Conservation (phyloP, 2,888 invertebrate species). For the Phyllotreta striolata region DNA sequence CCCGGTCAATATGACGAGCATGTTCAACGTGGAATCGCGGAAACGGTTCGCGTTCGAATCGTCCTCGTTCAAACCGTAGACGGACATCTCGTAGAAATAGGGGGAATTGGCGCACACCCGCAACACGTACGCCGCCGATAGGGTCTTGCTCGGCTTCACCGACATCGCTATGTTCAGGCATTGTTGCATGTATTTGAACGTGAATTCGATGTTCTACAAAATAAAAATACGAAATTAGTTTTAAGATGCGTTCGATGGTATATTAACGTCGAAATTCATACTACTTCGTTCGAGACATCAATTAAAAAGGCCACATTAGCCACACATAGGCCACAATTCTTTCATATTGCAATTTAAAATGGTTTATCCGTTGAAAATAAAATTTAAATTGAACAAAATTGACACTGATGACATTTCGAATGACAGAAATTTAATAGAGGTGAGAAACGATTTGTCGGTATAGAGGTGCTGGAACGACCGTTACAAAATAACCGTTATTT, state of each 20-base stretch:
- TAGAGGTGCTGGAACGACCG: too few relatives aligned
- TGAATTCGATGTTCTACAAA: slow-evolving; percentile 50
- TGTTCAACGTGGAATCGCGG: slow-evolving; percentile 43
- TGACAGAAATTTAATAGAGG: too few relatives aligned
- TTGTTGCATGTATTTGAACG: slow-evolving; percentile 48
- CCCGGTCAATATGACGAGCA: slow-evolving; percentile 44
- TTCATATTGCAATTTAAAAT: too few relatives aligned
- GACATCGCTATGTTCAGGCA: slow-evolving; percentile 66
- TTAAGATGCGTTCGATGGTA: too few relatives aligned
- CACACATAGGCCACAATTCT: too few relatives aligned
- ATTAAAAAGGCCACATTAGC: too few relatives aligned
- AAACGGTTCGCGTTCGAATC: slow-evolving; percentile 12
- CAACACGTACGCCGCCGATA: slow-evolving; percentile 77
- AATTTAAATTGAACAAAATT: too few relatives aligned
- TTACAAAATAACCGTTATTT: too few relatives aligned
- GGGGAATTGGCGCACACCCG: slow-evolving; percentile 57
- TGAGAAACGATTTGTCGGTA: too few relatives aligned
- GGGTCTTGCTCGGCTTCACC: slow-evolving; percentile 77
- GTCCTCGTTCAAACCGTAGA: slow-evolving; percentile 36
- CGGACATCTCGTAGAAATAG: slow-evolving; percentile 46
- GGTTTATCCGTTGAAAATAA: too few relatives aligned
- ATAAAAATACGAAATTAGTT: neutral
- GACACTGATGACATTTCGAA: too few relatives aligned
- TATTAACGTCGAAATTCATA: neutral
- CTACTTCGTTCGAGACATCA: neutral